phyloP scores from a whole-genome alignment of 2,797 vertebrate species.

The Xiphophorus birchmanni region DNA sequence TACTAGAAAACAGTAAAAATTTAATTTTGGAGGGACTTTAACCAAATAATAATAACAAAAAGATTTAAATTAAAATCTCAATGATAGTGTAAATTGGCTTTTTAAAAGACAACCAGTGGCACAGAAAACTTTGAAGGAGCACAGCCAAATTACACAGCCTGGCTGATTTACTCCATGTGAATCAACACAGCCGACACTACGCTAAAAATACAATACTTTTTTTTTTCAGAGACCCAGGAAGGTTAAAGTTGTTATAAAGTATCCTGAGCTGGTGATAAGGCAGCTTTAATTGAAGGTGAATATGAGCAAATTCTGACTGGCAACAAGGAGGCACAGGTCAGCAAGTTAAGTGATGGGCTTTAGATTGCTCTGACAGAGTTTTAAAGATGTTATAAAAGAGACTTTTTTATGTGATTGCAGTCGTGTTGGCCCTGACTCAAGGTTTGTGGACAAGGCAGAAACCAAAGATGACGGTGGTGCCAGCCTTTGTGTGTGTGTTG shows the following conservation, averaged over 20 bases:
- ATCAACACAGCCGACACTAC: neutral
- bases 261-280: neutral
- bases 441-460: constrained; percentile 54
- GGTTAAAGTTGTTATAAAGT: neutral
- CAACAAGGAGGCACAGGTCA: constrained; percentile 25
- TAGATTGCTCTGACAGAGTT: constrained; percentile 36
- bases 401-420: constrained; percentile 56
- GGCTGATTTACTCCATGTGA: neutral
- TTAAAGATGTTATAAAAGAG: constrained; percentile 71
- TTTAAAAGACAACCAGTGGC: neutral
- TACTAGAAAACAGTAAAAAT: neutral
- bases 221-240: neutral
- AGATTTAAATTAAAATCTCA: neutral
- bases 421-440: constrained; percentile 57
- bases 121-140: neutral
- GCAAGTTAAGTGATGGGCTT: constrained; percentile 43
- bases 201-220: neutral
- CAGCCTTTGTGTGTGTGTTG: constrained; percentile 7
- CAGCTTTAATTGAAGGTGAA: constrained; percentile 1
- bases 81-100: neutral
- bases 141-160: neutral
- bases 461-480: constrained; percentile 12
- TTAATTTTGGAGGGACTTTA: neutral
- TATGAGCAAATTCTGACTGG: neutral
- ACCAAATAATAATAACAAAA: neutral